Percentiles rank a stretch among this genome's conserved stretches.
Conservation (phyloP, 2,113 vertebrate species). For the Pelecanus crispus region DNA sequence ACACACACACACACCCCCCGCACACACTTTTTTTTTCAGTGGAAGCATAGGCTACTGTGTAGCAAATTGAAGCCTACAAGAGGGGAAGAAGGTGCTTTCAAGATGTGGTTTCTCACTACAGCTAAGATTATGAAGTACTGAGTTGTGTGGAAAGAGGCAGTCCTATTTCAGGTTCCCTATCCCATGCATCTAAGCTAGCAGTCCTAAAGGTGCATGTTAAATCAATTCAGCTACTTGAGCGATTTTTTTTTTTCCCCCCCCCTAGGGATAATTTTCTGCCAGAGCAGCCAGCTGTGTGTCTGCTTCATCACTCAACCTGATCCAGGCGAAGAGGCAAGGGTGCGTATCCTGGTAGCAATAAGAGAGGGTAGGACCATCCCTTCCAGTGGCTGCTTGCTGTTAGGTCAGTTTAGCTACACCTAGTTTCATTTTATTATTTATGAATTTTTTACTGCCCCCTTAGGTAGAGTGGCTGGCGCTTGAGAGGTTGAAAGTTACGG, state of each 20-base stretch:
- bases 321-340: neutral
- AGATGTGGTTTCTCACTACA: neutral
- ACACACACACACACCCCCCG: rapidly evolving
- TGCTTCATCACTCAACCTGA: neutral
- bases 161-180: neutral
- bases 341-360: neutral
- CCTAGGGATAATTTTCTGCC: neutral
- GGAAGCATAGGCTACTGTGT: neutral
- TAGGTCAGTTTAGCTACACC: neutral
- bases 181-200: neutral
- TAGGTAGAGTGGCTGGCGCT: neutral
- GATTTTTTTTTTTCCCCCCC: rapidly evolving
- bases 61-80: neutral
- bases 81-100: neutral
- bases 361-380: neutral
- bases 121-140: neutral
- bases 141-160: neutral
- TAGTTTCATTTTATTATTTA: neutral
- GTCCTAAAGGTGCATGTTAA: neutral
- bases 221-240: neutral
- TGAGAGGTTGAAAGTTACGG: neutral
- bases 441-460: neutral
- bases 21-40: neutral
- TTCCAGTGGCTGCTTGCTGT: neutral
- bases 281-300: neutral